Evolutionary conservation across 2,888 invertebrate species (phyloP).

Genomic region (Halictus ligatus): DNA sequence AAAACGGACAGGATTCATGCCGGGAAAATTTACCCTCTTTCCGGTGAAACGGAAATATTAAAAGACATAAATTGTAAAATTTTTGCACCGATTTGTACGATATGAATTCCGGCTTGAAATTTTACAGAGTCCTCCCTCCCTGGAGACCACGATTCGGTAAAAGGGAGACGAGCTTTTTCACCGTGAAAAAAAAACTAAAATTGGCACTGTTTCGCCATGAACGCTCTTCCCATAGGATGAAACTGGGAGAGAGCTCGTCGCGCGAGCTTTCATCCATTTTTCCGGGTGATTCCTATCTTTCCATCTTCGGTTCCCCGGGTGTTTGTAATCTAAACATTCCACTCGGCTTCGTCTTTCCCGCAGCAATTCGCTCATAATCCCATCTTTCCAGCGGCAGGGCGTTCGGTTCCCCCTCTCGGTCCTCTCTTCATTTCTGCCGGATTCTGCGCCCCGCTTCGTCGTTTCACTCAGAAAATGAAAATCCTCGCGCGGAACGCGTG

Average conservation of each 20-base stretch:
- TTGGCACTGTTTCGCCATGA: neutral
- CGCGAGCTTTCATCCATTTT: neutral
- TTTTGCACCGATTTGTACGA: too few species aligned
- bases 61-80: too few species aligned
- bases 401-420: neutral
- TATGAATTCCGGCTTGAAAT: neutral
- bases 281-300: neutral
- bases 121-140: neutral
- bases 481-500: constrained; percentile 7
- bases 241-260: neutral
- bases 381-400: neutral
- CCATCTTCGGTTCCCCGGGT: neutral
- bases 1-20: too few species aligned
- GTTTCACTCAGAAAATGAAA: constrained; percentile 13
- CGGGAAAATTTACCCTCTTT: too few species aligned
- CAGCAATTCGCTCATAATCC: neutral
- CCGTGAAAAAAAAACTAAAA: neutral
- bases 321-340: constrained; percentile 22
- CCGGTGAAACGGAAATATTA: too few species aligned
- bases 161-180: neutral
- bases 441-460: neutral
- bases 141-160: neutral
- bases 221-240: neutral
- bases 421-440: neutral
- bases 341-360: neutral